Conservation (phyloP, 2,113 vertebrate genomes). For the Atractosteus spatula region DNA sequence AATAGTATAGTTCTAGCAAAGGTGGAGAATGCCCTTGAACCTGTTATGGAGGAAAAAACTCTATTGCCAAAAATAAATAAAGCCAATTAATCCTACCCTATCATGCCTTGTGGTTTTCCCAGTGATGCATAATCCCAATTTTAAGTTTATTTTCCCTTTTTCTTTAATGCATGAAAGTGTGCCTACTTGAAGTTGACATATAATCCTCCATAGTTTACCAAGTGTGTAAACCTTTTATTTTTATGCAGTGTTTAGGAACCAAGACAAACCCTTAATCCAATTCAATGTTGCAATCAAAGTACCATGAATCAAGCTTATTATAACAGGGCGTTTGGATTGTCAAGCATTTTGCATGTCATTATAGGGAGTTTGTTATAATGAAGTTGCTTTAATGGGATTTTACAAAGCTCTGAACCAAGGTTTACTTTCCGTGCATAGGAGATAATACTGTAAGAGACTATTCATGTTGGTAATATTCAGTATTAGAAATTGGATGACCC, state of each 20-base stretch:
- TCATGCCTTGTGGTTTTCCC: background rate
- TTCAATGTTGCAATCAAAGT: slow-evolving; percentile 63
- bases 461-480: slow-evolving; percentile 54
- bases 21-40: too few species aligned
- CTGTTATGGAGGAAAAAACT: too few species aligned
- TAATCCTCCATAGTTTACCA: slow-evolving; percentile 30
- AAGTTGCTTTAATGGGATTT: slow-evolving; percentile 65
- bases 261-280: slow-evolving; percentile 65
- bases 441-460: slow-evolving; percentile 61
- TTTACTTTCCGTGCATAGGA: slow-evolving; percentile 36
- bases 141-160: slow-evolving; percentile 59
- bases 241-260: slow-evolving; percentile 41
- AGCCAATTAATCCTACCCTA: too few species aligned
- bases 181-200: slow-evolving; percentile 38
- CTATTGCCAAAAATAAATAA: too few species aligned
- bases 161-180: slow-evolving; percentile 45
- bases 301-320: slow-evolving; percentile 58
- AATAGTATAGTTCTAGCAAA: too few species aligned
- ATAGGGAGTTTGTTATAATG: slow-evolving; percentile 42
- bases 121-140: background rate
- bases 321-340: slow-evolving; percentile 38
- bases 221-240: slow-evolving; percentile 50
- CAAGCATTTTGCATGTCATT: slow-evolving; percentile 50
- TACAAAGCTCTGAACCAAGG: slow-evolving; percentile 52
- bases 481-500: slow-evolving; percentile 27